Base-by-base conservation (phyloP, 2,113 vertebrate genomes). In the Anoura caudifer region DNA sequence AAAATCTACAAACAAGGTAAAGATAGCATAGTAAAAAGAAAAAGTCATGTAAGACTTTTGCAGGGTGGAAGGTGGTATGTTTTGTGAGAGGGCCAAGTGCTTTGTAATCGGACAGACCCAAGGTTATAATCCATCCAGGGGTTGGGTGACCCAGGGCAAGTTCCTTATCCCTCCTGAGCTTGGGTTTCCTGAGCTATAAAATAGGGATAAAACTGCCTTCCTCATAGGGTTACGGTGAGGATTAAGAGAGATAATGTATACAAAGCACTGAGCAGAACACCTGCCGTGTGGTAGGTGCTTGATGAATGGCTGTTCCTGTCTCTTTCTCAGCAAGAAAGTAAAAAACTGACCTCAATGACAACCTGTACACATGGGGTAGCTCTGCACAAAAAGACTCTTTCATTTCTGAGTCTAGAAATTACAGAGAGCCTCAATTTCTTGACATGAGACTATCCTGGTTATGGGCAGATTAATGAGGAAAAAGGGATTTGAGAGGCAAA, bases 121-220 rank as follows among this genome's bases (percentile, higher is more conserved):
- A 83, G 73, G 93, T 96, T 95, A 67, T 56, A 95, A 93, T 89
- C 59, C 72, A 70, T 33, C 33, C 61, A 77, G 56, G 43, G 89
- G 83, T 52, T 84, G 45, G 33, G 41, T 93, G 96, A 96, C 93
- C 90, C 63, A 76, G 91, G 93, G 94, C 85, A 91, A 89, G 86
- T 76, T 91, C 54, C 73, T 97, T 95, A 97, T 96, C 96, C 89
- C 86, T 13, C 50, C 63, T 87, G 88, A 96, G 96, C 75, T 96
- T 90, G 56, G 76, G 94, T 97, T 97, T 97, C 97, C 95, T 97
- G 87, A 87, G 86, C 95, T 95, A 93, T 94, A 96, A 95, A 96
- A 94, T 89, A 69, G 85, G 94, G 95, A 96, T 97, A 97, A 96
- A 93, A 94, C 50, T 86, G 86, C 86, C 75, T 96, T 96, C 97